These are phyloP conservation scores for Archegozetes longisetosus DNA, from an alignment of 1,140 invertebrate species.

Conservation along the genomic window DNA sequence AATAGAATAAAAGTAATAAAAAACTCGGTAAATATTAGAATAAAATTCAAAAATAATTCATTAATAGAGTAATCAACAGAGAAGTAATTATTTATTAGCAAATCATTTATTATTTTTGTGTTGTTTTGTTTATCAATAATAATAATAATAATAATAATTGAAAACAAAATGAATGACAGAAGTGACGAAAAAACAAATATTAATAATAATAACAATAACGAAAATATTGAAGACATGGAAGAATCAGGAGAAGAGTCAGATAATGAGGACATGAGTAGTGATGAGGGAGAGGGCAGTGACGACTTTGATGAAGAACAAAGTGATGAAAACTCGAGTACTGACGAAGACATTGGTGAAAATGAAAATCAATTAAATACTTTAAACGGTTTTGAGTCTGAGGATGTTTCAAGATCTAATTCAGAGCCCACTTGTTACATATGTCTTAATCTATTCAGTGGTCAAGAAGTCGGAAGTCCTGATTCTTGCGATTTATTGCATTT, in stretches of 20 bases:
- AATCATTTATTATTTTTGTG: background rate
- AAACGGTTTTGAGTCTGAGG: background rate
- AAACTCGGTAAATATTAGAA: background rate
- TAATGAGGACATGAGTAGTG: conserved; percentile 11
- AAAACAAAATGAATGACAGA: background rate
- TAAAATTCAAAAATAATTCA: background rate
- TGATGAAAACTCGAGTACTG: conserved; percentile 11
- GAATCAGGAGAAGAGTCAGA: conserved; percentile 10
- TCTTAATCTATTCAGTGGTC: conserved; percentile 36
- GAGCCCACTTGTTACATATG: conserved; percentile 54
- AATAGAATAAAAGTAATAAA: background rate
- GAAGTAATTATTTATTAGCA: background rate
- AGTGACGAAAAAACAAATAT: background rate
- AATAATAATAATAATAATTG: background rate
- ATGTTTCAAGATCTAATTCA: conserved; percentile 13
- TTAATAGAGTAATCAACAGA: background rate
- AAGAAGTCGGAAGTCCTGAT: conserved; percentile 65
- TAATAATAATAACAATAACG: background rate
- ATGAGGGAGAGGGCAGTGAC: conserved; percentile 11
- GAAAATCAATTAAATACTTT: conserved; percentile 2
- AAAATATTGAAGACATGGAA: conserved; percentile 13
- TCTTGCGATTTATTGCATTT: conserved; percentile 55
- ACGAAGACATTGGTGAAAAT: conserved; percentile 20
- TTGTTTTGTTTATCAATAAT: background rate
- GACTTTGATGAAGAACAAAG: background rate